Percentiles rank a stretch among this genome's conserved stretches.
Conservation (phyloP, 2,888 invertebrate species). For the Prenolepis imparis region DNA sequence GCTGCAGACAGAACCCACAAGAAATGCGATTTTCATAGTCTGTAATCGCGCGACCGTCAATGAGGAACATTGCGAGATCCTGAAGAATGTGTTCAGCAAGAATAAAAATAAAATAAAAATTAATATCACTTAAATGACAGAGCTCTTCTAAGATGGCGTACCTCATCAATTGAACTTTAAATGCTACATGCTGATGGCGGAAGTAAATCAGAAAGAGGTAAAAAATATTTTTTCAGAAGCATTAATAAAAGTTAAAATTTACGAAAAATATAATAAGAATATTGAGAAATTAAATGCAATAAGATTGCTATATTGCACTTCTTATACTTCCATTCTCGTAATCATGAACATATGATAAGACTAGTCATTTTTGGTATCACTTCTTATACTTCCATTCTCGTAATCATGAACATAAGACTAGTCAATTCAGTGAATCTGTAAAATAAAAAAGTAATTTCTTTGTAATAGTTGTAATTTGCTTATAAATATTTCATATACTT, state of each 20-base stretch:
- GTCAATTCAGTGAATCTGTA: too few relatives aligned
- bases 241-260: background rate
- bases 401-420: too few relatives aligned
- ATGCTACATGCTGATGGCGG: background rate
- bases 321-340: too few relatives aligned
- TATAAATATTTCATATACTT: too few relatives aligned
- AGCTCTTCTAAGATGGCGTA: background rate
- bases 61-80: constrained; percentile 9
- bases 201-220: background rate
- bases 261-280: background rate
- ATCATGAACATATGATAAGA: too few relatives aligned
- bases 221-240: background rate
- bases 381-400: too few relatives aligned
- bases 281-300: too few relatives aligned
- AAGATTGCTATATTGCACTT: too few relatives aligned
- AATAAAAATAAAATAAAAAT: background rate
- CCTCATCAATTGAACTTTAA: background rate
- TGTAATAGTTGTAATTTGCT: too few relatives aligned
- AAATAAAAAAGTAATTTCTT: too few relatives aligned
- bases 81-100: background rate
- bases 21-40: constrained; percentile 65
- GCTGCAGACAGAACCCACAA: constrained; percentile 58
- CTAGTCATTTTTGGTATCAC: too few relatives aligned
- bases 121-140: background rate
- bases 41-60: constrained; percentile 49